Base-by-base conservation (phyloP, 2,888 invertebrate species). In the Himalopsyche tibetana region DNA sequence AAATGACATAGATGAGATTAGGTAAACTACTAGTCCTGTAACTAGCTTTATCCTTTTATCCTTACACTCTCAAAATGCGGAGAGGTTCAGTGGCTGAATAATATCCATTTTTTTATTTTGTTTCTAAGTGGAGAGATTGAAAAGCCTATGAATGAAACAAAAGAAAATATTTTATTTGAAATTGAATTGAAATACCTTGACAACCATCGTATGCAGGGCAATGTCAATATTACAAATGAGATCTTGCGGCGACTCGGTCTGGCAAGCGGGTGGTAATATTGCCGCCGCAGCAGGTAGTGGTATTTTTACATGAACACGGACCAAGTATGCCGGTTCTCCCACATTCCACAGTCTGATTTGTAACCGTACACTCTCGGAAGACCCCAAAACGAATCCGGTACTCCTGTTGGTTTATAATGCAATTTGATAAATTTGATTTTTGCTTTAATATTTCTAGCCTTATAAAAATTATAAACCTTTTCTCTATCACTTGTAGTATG, bases 371-470 rank as follows among this genome's bases (percentile, higher is more conserved):
- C 89, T 89, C 11, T 90, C 89, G 4, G 88, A 89, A 0, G 91
- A 91, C 5, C 92, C 92, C 4, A 92, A 88, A 8, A 91, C 89
- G 86, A 91, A 90, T 81, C 89, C 86, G 17, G 88, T 86, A 19
- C 87, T 86, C 8, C 88, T 86, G 82, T 56, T 51, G 81, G 19
- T 28, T 38, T 11, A 15, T 17, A 80, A 15, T 40, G 9, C n/a
- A 51, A 51, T 42, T 5, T 28, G 28, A 28, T 28, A 28, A 28
- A 28, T 28, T 28, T 28, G 28, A 28, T 28, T 28, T 28, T 28
- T 28, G 28, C 28, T 28, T 28, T 28, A 28, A 28, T 28, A 28
- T 28, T 28, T 28, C 2, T 2, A 28, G 2, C 2, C 28, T 28
- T 28, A n/a, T n/a, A 28, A 6, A 40, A 40, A 6, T 40, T 40